Evolutionary conservation across 2,113 vertebrate species (phyloP).

Genomic region (Mormyrus lacerda): DNA sequence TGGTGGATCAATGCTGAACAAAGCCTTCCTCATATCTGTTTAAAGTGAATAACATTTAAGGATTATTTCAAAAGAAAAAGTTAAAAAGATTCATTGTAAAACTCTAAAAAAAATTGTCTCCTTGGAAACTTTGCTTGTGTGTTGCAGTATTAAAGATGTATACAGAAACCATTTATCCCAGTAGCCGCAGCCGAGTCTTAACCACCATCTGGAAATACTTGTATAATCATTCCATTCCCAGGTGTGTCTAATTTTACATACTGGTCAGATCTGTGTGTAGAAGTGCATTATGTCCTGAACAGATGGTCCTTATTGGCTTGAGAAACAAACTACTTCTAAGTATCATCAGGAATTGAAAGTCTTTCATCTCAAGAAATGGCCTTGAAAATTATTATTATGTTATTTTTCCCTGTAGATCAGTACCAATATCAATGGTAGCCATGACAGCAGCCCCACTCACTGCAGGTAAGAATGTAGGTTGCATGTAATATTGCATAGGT

Average conservation of each 20-base stretch:
- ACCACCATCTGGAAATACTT: not conserved
- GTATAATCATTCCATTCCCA: not conserved
- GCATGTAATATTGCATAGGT: slow-evolving; percentile 43
- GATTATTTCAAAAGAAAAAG: not conserved
- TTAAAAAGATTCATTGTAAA: not conserved
- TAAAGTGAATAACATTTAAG: not conserved
- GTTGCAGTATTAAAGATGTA: not conserved
- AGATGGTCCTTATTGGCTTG: slow-evolving; percentile 41
- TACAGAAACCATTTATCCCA: not conserved
- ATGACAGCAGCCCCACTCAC: slow-evolving; percentile 57
- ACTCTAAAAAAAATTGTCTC: not conserved
- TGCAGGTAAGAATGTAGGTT: slow-evolving; percentile 62
- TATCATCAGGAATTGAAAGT: not conserved
- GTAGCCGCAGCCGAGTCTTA: not conserved
- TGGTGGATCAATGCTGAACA: not conserved
- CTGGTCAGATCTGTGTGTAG: not conserved
- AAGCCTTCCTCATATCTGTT: not conserved
- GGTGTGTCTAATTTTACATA: not conserved
- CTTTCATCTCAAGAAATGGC: not conserved
- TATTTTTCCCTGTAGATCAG: slow-evolving; percentile 39
- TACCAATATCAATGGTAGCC: slow-evolving; percentile 40
- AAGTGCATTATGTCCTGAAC: slow-evolving; percentile 15
- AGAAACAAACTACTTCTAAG: slow-evolving; percentile 34
- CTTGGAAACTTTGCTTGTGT: not conserved
- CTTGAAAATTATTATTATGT: not conserved